phyloP scores from a whole-genome alignment of 2,113 vertebrate species.

The Calonectris borealis region DNA sequence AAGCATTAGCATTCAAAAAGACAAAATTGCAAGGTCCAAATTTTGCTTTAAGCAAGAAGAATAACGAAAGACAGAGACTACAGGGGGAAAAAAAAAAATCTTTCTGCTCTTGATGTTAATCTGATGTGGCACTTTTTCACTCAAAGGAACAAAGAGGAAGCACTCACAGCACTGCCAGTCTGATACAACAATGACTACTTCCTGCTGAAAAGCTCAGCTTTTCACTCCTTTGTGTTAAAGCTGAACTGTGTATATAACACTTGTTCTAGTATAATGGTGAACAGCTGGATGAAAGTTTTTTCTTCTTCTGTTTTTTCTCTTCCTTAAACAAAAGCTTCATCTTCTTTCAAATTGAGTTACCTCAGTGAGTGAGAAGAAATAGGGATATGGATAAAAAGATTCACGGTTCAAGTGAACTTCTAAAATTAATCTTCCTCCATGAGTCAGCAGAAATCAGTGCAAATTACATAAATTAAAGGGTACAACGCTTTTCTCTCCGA shows the following conservation, averaged over 20 bases:
- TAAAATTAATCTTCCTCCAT: neutral
- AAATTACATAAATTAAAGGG: neutral
- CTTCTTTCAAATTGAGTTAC: neutral
- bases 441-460: neutral
- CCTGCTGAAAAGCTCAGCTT: neutral
- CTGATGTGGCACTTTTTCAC: neutral
- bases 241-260: neutral
- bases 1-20: neutral
- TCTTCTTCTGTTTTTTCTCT: neutral
- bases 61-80: neutral
- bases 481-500: neutral
- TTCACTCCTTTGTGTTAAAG: neutral
- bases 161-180: neutral
- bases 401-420: neutral
- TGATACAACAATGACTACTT: neutral
- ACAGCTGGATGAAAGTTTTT: neutral
- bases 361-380: neutral
- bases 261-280: neutral
- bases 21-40: neutral
- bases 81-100: neutral
- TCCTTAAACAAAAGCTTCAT: neutral
- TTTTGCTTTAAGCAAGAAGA: neutral
- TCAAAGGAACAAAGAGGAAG: constrained; percentile 3
- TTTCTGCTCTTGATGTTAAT: neutral
- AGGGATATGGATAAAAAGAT: neutral